phyloP scores from a whole-genome alignment of 2,113 vertebrate genomes.

The Pomatostomus ruficeps region DNA sequence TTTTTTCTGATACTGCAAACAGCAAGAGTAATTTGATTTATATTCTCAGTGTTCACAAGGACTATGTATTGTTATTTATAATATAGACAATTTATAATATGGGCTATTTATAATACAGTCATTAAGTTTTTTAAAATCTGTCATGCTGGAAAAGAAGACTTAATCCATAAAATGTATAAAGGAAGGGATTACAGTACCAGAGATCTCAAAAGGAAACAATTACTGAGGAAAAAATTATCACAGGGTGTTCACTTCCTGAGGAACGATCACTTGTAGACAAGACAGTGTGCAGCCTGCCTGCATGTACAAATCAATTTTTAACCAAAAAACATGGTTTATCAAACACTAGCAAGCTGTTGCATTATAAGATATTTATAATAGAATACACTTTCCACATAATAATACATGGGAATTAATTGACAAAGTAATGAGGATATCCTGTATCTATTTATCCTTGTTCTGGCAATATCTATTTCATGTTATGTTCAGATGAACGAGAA shows the following conservation, averaged over 20 bases:
- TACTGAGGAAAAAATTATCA: neutral
- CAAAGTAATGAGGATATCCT: neutral
- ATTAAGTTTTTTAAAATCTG: conserved; percentile 60
- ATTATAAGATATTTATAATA: neutral
- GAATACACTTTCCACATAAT: neutral
- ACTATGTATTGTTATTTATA: conserved; percentile 47
- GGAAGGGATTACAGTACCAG: conserved; percentile 36
- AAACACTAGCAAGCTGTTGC: neutral
- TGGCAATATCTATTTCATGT: conserved; percentile 22
- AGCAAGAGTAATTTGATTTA: conserved; percentile 51
- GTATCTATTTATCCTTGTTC: neutral
- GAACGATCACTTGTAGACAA: conserved; percentile 20
- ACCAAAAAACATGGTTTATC: neutral
- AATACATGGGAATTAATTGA: neutral
- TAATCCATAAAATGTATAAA: conserved; percentile 54
- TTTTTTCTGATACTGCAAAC: conserved; percentile 54
- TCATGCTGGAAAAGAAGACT: conserved; percentile 47
- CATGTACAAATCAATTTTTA: neutral
- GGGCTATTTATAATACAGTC: neutral
- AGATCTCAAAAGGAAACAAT: conserved; percentile 47
- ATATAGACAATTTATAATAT: conserved; percentile 45
- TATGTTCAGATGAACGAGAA: conserved; percentile 28
- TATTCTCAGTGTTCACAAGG: conserved; percentile 44
- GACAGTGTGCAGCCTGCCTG: neutral
- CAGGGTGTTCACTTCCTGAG: neutral